Percentiles rank a stretch among this genome's conserved stretches.
Evolutionary conservation across 1,140 invertebrate species (phyloP).

Genomic region (Hyles euphorbiae): DNA sequence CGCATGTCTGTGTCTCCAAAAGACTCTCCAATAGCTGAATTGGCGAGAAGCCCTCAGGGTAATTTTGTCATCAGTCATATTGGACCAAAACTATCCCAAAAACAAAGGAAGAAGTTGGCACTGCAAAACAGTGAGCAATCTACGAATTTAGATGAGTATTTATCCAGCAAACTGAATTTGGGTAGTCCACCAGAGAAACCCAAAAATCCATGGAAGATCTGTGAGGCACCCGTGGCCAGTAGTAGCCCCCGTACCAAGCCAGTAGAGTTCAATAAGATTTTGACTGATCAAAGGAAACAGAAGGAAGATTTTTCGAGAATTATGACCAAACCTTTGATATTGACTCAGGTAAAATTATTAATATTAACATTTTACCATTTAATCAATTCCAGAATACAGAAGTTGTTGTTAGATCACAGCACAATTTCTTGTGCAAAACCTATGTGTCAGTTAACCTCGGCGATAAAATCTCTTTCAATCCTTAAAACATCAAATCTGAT

Average conservation of each 20-base stretch:
- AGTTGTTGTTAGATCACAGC: too few relatives aligned
- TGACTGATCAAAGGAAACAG: constrained; percentile 78
- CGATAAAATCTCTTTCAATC: too few relatives aligned
- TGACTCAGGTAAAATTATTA: constrained; percentile 74
- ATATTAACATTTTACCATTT: background rate
- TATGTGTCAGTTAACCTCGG: too few relatives aligned
- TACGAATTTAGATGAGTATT: constrained; percentile 49
- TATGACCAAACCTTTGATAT: constrained; percentile 77
- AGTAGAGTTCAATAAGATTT: constrained; percentile 75
- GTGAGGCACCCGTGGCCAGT: constrained; percentile 40
- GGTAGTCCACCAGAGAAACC: constrained; percentile 50
- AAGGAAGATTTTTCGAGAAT: constrained; percentile 78
- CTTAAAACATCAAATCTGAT: too few relatives aligned
- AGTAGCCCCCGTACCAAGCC: constrained; percentile 48
- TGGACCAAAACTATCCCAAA: constrained; percentile 78
- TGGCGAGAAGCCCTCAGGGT: constrained; percentile 42
- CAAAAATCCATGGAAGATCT: constrained; percentile 68
- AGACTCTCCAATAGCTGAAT: constrained; percentile 33
- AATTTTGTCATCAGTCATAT: constrained; percentile 57
- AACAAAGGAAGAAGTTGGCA: constrained; percentile 76
- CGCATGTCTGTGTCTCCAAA: constrained; percentile 54
- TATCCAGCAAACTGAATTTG: constrained; percentile 48
- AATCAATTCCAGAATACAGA: too few relatives aligned
- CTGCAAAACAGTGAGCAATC: constrained; percentile 45
- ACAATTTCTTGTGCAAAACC: too few relatives aligned